These are phyloP conservation scores for Agonopterix heracliana DNA, from an alignment of 2,888 invertebrate genomes.

Conservation along the genomic window DNA sequence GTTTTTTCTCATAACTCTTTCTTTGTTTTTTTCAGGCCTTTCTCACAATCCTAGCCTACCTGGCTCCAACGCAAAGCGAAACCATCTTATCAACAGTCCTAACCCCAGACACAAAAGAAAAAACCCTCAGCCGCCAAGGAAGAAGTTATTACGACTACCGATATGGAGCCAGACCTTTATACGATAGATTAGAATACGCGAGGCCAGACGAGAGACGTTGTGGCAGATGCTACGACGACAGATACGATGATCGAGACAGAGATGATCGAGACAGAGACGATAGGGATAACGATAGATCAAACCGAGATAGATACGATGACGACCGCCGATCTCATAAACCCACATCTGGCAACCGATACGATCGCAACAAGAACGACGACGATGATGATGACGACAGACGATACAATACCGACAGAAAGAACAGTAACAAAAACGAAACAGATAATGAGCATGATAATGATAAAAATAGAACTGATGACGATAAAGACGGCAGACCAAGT, in stretches of 20 bases:
- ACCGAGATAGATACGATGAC: constrained; percentile 36
- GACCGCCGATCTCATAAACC: constrained; percentile 45
- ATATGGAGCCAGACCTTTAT: constrained; percentile 42
- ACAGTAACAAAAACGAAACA: constrained; percentile 45
- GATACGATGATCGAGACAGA: constrained; percentile 33
- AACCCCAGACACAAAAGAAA: constrained; percentile 29
- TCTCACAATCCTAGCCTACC: constrained; percentile 17
- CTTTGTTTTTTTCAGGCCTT: constrained; percentile 41
- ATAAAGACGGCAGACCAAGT: constrained; percentile 24
- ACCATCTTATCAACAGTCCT: constrained; percentile 45
- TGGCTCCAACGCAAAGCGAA: constrained; percentile 17
- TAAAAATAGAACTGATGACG: constrained; percentile 30
- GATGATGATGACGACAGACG: constrained; percentile 30
- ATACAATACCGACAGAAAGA: constrained; percentile 31
- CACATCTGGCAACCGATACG: constrained; percentile 50
- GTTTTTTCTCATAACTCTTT: not conserved
- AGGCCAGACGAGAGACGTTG: constrained; percentile 35
- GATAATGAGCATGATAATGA: constrained; percentile 44
- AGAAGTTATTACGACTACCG: constrained; percentile 60
- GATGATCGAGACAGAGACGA: constrained; percentile 26
- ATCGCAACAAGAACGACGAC: constrained; percentile 35
- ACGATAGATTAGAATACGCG: constrained; percentile 41
- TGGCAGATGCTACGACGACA: constrained; percentile 46
- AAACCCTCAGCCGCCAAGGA: constrained; percentile 41
- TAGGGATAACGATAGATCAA: constrained; percentile 25